phyloP scores from a whole-genome alignment of 1,140 invertebrate species.

The Musca domestica region DNA sequence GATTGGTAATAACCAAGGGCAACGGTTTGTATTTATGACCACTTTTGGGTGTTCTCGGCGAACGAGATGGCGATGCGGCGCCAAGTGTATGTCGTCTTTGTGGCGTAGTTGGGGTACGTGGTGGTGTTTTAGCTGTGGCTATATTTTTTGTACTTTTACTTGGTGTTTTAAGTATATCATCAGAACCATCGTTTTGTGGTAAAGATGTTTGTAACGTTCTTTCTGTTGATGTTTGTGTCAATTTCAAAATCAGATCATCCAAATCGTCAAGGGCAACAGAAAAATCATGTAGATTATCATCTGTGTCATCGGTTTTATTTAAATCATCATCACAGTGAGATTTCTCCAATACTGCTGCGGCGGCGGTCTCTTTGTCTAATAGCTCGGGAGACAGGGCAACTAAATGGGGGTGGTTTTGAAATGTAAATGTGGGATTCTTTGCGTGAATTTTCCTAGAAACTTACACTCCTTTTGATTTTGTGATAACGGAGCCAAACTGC shows the following conservation, averaged over 20 bases:
- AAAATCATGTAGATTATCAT: slow-evolving; percentile 40
- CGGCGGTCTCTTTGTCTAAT: slow-evolving; percentile 34
- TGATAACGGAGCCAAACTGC: slow-evolving; percentile 60
- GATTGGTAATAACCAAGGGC: slow-evolving; percentile 34
- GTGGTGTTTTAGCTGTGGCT: slow-evolving; percentile 26
- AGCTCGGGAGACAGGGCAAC: slow-evolving; percentile 38
- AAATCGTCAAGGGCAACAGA: slow-evolving; percentile 63
- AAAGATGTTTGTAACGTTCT: slow-evolving; percentile 19
- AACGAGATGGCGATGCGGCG: slow-evolving; percentile 17
- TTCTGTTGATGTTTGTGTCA: slow-evolving; percentile 33
- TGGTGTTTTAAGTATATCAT: slow-evolving; percentile 41
- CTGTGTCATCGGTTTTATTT: slow-evolving; percentile 34
- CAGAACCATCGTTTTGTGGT: slow-evolving; percentile 46
- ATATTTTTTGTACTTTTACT: slow-evolving; percentile 28
- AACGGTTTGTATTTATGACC: slow-evolving; percentile 44
- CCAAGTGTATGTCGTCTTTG: slow-evolving; percentile 19
- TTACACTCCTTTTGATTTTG: slow-evolving; percentile 49
- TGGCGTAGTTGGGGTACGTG: slow-evolving; percentile 37
- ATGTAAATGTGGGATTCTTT: not conserved
- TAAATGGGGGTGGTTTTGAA: slow-evolving; percentile 1
- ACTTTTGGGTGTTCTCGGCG: slow-evolving; percentile 42
- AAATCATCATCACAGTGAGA: slow-evolving; percentile 26
- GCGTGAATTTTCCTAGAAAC: not conserved
- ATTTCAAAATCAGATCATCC: slow-evolving; percentile 53
- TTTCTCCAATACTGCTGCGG: slow-evolving; percentile 27